phyloP scores from a whole-genome alignment of 2,113 vertebrate genomes.

The Mustelus asterias region DNA sequence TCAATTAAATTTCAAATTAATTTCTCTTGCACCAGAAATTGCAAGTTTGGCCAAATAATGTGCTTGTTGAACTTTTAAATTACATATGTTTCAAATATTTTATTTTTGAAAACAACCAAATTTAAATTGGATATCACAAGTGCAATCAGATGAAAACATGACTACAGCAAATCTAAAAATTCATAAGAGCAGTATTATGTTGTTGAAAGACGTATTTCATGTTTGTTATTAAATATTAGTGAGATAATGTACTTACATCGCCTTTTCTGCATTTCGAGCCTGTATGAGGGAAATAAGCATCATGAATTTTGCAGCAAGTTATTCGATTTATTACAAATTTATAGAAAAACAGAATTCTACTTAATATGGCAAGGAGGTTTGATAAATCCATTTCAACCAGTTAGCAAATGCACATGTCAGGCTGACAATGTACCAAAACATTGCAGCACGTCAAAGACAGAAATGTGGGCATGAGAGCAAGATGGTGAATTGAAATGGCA shows the following conservation, averaged over 20 bases:
- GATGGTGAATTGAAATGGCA: no score
- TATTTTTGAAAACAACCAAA: background rate
- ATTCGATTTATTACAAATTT: background rate
- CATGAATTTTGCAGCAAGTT: conserved; percentile 5
- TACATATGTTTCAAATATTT: background rate
- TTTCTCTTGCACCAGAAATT: background rate
- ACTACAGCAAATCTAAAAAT: background rate
- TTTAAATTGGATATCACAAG: background rate
- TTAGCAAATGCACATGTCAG: background rate
- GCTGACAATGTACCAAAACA: no score
- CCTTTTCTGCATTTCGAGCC: conserved; percentile 92
- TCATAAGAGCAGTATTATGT: background rate
- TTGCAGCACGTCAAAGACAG: background rate
- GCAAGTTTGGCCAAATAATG: background rate
- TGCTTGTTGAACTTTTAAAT: background rate
- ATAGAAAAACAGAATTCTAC: background rate
- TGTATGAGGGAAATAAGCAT: conserved; percentile 45
- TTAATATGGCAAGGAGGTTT: background rate
- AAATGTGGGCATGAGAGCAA: no score
- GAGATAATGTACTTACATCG: conserved; percentile 71
- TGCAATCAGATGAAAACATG: background rate
- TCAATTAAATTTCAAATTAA: background rate
- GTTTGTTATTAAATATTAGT: background rate
- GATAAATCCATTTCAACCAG: background rate
- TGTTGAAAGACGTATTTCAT: background rate